These are phyloP conservation scores for Kryptopterus vitreolus DNA, from an alignment of 2,797 vertebrate genomes.

Conservation along the genomic window DNA sequence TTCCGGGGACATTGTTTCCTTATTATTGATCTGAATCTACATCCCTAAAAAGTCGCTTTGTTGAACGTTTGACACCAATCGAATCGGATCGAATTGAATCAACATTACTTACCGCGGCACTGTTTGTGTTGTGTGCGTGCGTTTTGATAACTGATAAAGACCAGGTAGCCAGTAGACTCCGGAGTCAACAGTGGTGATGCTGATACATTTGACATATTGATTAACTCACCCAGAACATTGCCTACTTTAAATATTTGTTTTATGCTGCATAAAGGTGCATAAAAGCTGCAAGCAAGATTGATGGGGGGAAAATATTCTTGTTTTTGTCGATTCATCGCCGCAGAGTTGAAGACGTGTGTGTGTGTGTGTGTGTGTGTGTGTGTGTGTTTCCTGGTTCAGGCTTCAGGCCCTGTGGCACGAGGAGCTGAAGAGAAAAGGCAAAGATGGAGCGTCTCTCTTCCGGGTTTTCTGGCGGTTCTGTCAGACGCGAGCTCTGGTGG, in stretches of 20 bases:
- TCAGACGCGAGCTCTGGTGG: conserved; percentile 77
- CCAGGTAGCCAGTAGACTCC: neutral
- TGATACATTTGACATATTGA: neutral
- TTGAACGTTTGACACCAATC: neutral
- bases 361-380: neutral
- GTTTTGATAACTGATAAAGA: neutral
- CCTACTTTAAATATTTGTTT: neutral
- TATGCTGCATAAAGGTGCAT: too few relatives aligned
- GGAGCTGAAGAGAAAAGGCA: conserved; percentile 73
- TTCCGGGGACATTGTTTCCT: neutral
- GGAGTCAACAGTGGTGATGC: neutral
- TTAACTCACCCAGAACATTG: neutral
- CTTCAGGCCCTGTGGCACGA: conserved; percentile 77
- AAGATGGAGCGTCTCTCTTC: conserved; percentile 72
- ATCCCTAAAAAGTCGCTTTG: neutral
- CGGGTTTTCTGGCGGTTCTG: conserved; percentile 82
- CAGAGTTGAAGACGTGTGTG: neutral
- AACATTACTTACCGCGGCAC: neutral
- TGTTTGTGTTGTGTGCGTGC: too few relatives aligned
- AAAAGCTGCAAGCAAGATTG: neutral
- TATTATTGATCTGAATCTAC: neutral
- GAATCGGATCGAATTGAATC: neutral
- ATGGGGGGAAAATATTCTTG: neutral
- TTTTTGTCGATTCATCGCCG: neutral
- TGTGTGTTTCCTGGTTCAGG: conserved; percentile 59